phyloP scores from a whole-genome alignment of 2,888 invertebrate species.

The Slavum lentiscoides region DNA sequence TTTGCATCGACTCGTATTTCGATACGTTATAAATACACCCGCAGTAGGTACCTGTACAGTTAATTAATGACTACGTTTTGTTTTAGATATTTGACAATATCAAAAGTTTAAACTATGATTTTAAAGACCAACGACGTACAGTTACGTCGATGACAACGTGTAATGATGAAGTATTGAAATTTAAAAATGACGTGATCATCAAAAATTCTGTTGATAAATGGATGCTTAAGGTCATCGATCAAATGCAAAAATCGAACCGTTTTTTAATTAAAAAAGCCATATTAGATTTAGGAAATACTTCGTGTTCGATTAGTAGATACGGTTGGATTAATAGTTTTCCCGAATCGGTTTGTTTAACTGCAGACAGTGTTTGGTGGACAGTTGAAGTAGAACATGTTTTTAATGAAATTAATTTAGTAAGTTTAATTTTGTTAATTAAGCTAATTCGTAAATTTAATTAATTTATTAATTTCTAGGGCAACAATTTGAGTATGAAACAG shows the following conservation, averaged over 20 bases:
- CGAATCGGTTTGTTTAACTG: slow-evolving; percentile 83
- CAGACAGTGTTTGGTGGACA: slow-evolving; percentile 94
- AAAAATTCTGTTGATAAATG: slow-evolving; percentile 88
- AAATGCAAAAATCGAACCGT: slow-evolving; percentile 84
- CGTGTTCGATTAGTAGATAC: slow-evolving; percentile 64
- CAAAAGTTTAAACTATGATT: slow-evolving; percentile 15
- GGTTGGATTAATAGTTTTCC: slow-evolving; percentile 89
- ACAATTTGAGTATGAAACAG: slow-evolving; percentile 72
- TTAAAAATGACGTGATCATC: slow-evolving; percentile 70
- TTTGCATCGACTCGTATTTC: not conserved
- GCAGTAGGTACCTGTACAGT: not conserved
- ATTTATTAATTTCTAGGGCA: slow-evolving; percentile 12
- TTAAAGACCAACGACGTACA: slow-evolving; percentile 62
- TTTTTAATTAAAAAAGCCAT: slow-evolving; percentile 85
- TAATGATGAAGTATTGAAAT: slow-evolving; percentile 85
- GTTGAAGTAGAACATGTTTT: slow-evolving; percentile 92
- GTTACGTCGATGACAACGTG: slow-evolving; percentile 84
- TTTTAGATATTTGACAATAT: slow-evolving; percentile 45
- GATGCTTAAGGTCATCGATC: slow-evolving; percentile 83
- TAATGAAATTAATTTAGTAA: slow-evolving; percentile 70
- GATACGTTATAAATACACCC: no score
- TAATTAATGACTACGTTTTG: not conserved
- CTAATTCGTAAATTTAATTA: no score
- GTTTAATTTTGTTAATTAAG: no score
- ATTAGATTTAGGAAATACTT: slow-evolving; percentile 80